Percentiles rank a stretch among this genome's conserved stretches.
These are phyloP conservation scores for Diadegma fenestrale DNA, from an alignment of 2,888 invertebrate genomes.

Conservation along the genomic window DNA sequence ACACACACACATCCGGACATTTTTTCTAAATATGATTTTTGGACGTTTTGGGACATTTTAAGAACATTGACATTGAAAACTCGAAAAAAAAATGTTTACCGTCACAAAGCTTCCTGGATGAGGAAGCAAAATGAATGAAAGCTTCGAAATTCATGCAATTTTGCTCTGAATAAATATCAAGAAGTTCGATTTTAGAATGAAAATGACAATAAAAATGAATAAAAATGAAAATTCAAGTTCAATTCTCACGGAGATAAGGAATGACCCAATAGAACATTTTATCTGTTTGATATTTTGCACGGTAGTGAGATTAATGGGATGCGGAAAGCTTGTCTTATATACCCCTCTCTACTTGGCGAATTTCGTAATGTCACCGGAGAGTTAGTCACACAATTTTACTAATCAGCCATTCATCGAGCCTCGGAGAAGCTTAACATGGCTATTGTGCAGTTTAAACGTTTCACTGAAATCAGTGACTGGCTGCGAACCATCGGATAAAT, in stretches of 20 bases:
- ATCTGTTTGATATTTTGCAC: slow-evolving; percentile 4
- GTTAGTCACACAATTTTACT: slow-evolving; percentile 2
- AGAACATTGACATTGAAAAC: too few species aligned
- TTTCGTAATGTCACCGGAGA: not conserved
- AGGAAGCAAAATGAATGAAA: too few species aligned
- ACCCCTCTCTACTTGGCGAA: not conserved
- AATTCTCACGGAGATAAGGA: not conserved
- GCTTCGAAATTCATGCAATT: too few species aligned
- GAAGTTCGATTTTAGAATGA: too few species aligned
- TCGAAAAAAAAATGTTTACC: too few species aligned
- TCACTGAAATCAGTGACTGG: not conserved
- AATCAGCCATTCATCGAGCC: not conserved
- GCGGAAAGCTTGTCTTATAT: slow-evolving; percentile 5
- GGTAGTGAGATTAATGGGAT: slow-evolving; percentile 9
- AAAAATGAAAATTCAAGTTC: too few species aligned
- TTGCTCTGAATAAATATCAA: too few species aligned
- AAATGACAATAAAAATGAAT: too few species aligned
- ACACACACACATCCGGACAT: too few species aligned
- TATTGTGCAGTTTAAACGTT: not conserved
- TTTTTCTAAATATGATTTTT: too few species aligned
- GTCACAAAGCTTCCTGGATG: too few species aligned
- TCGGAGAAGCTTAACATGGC: not conserved
- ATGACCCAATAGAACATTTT: slow-evolving; percentile 36
- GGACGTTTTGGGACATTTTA: too few species aligned
- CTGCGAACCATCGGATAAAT: not conserved